These are phyloP conservation scores for Latrodectus elegans DNA, from an alignment of 2,888 invertebrate species.

Conservation along the genomic window DNA sequence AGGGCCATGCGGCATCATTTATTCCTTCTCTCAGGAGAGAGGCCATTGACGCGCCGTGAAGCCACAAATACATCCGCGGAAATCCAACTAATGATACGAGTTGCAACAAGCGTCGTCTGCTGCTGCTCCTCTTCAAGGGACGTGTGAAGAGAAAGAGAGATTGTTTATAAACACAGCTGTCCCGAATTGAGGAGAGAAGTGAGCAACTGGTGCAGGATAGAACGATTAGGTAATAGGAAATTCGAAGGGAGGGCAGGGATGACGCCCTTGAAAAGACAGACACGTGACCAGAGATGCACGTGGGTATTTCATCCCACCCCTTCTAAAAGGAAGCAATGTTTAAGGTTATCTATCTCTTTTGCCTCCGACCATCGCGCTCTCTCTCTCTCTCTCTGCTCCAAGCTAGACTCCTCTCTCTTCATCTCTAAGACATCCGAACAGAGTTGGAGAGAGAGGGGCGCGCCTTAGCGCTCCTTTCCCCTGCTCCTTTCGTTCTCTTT, in stretches of 20 bases:
- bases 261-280: conserved; percentile 62
- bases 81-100: conserved; percentile 30
- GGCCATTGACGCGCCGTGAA: conserved; percentile 7
- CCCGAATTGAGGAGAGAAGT: conserved; percentile 4
- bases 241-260: conserved; percentile 28
- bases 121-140: conserved; percentile 6
- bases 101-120: conserved; percentile 20
- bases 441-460: conserved; percentile 33
- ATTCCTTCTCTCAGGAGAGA: not conserved
- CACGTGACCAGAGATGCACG: conserved; percentile 57
- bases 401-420: conserved; percentile 3
- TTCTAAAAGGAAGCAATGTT: conserved; percentile 17
- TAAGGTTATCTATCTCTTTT: conserved; percentile 60
- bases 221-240: conserved; percentile 59
- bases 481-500: conserved; percentile 20
- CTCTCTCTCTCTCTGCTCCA: conserved; percentile 31
- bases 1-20: not conserved
- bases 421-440: conserved; percentile 34
- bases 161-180: conserved; percentile 66
- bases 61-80: conserved; percentile 2
- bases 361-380: conserved; percentile 24
- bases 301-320: conserved; percentile 33
- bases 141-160: conserved; percentile 7
- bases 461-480: conserved; percentile 36
- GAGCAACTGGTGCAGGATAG: conserved; percentile 21